Percentiles rank a stretch among this genome's conserved stretches.
Conservation (phyloP, 2,113 vertebrate genomes). For the Ceratotherium simum region DNA sequence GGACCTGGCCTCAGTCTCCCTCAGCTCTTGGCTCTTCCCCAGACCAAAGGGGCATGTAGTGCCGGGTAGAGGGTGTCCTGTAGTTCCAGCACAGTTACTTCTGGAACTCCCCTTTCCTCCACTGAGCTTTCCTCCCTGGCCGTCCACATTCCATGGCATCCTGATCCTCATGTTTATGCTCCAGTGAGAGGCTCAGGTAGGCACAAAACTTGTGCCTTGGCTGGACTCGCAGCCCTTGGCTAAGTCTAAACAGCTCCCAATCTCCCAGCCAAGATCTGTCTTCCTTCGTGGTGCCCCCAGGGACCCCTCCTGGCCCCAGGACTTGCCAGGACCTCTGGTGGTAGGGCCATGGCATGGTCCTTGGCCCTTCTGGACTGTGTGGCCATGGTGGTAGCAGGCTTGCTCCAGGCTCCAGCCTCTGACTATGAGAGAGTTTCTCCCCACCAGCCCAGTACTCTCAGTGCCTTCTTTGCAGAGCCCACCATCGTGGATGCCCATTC, state of each 20-base stretch:
- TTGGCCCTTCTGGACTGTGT: slow-evolving; percentile 17
- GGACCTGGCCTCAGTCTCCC: not conserved
- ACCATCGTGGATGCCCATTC: slow-evolving; percentile 31
- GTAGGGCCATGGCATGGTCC: not conserved
- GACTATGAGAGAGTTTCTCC: not conserved
- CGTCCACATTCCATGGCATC: not conserved
- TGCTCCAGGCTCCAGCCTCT: not conserved
- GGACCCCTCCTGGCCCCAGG: not conserved
- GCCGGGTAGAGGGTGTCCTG: not conserved
- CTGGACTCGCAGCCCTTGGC: not conserved
- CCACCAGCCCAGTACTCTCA: not conserved
- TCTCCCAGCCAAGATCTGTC: not conserved
- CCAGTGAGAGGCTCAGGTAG: not conserved
- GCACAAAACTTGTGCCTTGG: not conserved
- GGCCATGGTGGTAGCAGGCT: not conserved
- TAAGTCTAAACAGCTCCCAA: not conserved
- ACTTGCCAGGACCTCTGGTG: slow-evolving; percentile 43
- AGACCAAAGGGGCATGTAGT: not conserved
- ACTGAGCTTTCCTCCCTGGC: not conserved
- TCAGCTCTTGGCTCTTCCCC: slow-evolving; percentile 16
- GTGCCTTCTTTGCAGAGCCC: slow-evolving; percentile 34
- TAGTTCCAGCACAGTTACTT: slow-evolving; percentile 35
- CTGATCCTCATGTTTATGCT: slow-evolving; percentile 11
- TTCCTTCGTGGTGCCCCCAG: slow-evolving; percentile 21
- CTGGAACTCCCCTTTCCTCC: not conserved